A percentile compares a stretch with the other conserved stretches of the same genome.
Conservation (phyloP, 2,113 vertebrate species). For the Varanus komodoensis region DNA sequence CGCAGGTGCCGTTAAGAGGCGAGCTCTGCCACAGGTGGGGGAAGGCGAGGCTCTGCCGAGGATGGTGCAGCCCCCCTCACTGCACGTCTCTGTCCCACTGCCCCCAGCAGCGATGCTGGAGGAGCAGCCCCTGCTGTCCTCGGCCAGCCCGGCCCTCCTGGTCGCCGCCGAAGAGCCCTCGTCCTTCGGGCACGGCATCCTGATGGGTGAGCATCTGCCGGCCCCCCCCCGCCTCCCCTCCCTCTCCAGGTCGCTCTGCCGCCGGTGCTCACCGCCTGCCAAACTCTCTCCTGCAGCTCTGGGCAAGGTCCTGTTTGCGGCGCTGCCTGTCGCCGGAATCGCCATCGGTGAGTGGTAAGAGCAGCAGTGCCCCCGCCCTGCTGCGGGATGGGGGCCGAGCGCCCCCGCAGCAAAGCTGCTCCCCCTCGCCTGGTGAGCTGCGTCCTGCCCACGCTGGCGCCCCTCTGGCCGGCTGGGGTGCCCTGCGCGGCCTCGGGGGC, state of each 20-base stretch:
- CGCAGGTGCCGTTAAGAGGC: neutral
- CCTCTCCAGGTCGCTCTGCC: too few species aligned
- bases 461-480: too few species aligned
- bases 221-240: too few species aligned
- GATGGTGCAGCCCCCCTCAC: neutral
- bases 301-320: neutral
- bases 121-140: neutral
- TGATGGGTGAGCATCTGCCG: neutral
- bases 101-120: neutral
- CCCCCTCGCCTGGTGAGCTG: too few species aligned
- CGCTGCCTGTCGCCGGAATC: neutral
- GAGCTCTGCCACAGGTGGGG: neutral
- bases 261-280: too few species aligned
- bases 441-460: too few species aligned
- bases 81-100: too few species aligned
- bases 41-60: too few species aligned
- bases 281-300: neutral
- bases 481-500: too few species aligned
- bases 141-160: neutral
- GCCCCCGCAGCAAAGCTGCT: too few species aligned
- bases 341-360: constrained; percentile 20
- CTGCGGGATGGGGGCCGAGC: too few species aligned
- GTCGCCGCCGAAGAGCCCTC: neutral
- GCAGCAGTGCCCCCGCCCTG: too few species aligned
- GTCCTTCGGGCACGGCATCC: neutral